phyloP scores from a whole-genome alignment of 2,888 invertebrate species.

The Eudemis profundana region DNA sequence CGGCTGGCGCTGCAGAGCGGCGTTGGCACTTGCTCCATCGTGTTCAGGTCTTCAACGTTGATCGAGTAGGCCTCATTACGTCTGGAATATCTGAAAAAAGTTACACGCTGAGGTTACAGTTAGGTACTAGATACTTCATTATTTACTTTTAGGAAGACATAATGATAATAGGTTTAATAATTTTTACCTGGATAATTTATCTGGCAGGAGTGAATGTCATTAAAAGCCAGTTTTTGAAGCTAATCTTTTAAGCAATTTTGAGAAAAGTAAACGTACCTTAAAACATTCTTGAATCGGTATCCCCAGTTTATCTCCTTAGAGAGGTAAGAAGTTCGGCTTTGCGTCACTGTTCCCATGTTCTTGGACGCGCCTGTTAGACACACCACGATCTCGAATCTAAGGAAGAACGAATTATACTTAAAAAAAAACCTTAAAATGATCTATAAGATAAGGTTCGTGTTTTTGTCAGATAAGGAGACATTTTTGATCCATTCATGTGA shows the following conservation, averaged over 20 bases:
- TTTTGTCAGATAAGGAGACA: conserved; percentile 25
- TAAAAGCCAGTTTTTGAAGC: neutral
- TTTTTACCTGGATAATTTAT: no score
- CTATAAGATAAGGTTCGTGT: neutral
- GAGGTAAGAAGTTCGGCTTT: conserved; percentile 91
- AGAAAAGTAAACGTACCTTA: conserved; percentile 73
- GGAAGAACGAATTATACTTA: neutral
- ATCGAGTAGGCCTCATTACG: conserved; percentile 85
- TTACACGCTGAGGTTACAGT: no score
- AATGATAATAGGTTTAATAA: no score
- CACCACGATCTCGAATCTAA: conserved; percentile 92
- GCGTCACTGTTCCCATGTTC: conserved; percentile 90
- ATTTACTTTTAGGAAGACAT: no score
- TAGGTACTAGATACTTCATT: no score
- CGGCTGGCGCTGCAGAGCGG: conserved; percentile 92
- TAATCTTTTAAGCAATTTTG: neutral
- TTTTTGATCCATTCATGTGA: conserved; percentile 17
- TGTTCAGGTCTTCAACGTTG: conserved; percentile 87
- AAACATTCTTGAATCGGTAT: conserved; percentile 89
- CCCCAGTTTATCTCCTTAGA: conserved; percentile 94
- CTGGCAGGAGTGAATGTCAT: no score
- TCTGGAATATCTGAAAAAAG: conserved; percentile 83
- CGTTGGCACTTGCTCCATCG: conserved; percentile 87
- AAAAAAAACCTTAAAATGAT: neutral
- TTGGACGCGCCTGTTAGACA: conserved; percentile 93